phyloP scores from a whole-genome alignment of 53 echinoderm and acorn worm species.

The Pentamera pediparva region DNA sequence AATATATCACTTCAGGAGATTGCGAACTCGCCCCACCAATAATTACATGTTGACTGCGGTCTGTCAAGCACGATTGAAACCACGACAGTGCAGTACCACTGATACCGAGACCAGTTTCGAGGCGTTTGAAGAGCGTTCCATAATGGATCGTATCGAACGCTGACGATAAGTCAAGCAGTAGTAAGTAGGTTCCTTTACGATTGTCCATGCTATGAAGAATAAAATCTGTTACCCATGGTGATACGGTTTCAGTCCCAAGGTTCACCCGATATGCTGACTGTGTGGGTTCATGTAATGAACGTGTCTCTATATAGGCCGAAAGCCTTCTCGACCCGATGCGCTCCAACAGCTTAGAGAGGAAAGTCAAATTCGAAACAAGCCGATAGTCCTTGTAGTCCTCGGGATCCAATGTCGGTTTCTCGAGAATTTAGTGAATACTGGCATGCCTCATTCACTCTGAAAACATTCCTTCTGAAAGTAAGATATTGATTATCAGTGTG shows the following conservation, averaged over 20 bases:
- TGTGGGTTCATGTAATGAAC: neutral
- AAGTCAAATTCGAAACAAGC: neutral
- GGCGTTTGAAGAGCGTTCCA: neutral
- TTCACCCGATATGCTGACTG: neutral
- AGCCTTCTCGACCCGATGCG: neutral
- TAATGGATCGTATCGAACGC: neutral
- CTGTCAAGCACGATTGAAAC: too few species aligned
- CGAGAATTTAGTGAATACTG: neutral
- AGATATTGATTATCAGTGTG: neutral
- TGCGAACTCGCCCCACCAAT: too few species aligned
- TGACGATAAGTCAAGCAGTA: neutral
- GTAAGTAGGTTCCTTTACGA: neutral
- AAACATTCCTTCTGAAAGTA: neutral
- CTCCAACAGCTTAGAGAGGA: neutral
- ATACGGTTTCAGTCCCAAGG: slow-evolving; percentile 4
- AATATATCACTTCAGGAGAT: too few species aligned
- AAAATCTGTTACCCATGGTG: neutral
- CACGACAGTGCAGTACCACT: neutral
- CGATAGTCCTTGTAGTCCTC: slow-evolving; percentile 6
- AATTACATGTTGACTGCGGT: too few species aligned
- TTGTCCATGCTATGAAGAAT: neutral
- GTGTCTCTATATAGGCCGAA: neutral
- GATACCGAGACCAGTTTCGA: neutral
- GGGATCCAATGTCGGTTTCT: neutral
- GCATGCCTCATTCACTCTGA: neutral